Evolutionary conservation across 2,797 vertebrate species (phyloP).

Genomic region (Synanceia verrucosa): DNA sequence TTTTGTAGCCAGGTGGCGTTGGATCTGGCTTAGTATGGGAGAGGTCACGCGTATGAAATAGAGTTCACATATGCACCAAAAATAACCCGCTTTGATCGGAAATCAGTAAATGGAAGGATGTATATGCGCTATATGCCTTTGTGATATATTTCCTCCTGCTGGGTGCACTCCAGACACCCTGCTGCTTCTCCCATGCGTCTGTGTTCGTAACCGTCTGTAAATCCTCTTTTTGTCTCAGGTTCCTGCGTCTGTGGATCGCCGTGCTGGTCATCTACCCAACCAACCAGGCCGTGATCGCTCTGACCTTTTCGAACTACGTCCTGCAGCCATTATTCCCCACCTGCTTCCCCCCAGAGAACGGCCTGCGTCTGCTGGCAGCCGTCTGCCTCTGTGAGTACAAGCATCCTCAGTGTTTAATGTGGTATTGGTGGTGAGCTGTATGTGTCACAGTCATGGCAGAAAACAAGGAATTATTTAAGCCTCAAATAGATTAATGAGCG

Average conservation of each 20-base stretch:
- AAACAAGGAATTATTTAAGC: background rate
- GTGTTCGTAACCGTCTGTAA: background rate
- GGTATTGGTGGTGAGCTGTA: background rate
- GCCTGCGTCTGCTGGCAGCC: slow-evolving; percentile 88
- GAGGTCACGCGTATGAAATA: background rate
- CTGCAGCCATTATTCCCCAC: slow-evolving; percentile 92
- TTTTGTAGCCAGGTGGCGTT: background rate
- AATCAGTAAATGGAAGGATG: slow-evolving; percentile 29
- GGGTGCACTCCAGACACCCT: background rate
- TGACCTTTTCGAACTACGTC: slow-evolving; percentile 94
- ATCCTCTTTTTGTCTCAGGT: slow-evolving; percentile 72
- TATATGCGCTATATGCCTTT: slow-evolving; percentile 11
- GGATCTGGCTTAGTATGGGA: background rate
- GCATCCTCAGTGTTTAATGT: too few species aligned
- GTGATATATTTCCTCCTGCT: slow-evolving; percentile 13
- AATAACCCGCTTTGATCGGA: slow-evolving; percentile 18
- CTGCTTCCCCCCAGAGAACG: slow-evolving; percentile 89
- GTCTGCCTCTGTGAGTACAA: slow-evolving; percentile 91
- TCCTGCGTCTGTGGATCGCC: slow-evolving; percentile 92
- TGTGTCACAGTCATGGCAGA: background rate
- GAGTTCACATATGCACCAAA: background rate
- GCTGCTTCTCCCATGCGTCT: background rate
- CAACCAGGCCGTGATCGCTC: slow-evolving; percentile 94
- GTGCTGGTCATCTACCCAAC: slow-evolving; percentile 95
- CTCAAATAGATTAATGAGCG: background rate